Percentiles rank a stretch among this genome's conserved stretches.
These are phyloP conservation scores for Papilio demoleus DNA, from an alignment of 2,888 invertebrate genomes.

Conservation along the genomic window DNA sequence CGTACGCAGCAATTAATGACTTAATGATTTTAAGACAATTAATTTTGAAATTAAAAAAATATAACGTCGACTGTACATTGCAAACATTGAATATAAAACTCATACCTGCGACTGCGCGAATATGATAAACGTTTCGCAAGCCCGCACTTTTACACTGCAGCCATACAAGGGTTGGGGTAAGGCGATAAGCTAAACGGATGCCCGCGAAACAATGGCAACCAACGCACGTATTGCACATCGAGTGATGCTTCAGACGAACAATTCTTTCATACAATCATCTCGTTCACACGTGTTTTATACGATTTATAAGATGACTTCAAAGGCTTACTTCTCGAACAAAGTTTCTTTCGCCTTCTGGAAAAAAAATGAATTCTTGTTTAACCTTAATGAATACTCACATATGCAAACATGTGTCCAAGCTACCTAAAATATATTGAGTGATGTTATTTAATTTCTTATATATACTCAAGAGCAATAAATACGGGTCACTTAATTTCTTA, in stretches of 20 bases:
- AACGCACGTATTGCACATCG: slow-evolving; percentile 46
- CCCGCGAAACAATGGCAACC: slow-evolving; percentile 56
- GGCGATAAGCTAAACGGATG: slow-evolving; percentile 56
- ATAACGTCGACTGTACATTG: background rate
- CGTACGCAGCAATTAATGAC: background rate
- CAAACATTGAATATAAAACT: background rate
- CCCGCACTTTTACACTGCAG: slow-evolving; percentile 51
- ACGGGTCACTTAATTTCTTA: no score
- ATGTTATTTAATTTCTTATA: no score
- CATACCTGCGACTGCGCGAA: slow-evolving; percentile 19
- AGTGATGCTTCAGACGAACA: slow-evolving; percentile 29
- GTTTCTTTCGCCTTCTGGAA: background rate
- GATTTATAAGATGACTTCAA: slow-evolving; percentile 4
- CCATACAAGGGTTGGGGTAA: slow-evolving; percentile 57
- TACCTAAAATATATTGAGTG: background rate
- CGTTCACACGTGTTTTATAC: slow-evolving; percentile 40
- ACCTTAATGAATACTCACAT: background rate
- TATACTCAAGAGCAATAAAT: no score
- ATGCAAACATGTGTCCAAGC: background rate
- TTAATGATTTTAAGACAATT: background rate
- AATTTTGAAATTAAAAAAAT: background rate
- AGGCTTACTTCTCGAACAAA: background rate
- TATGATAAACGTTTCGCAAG: slow-evolving; percentile 34
- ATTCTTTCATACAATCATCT: no score
- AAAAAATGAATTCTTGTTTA: background rate